Evolutionary conservation across 2,797 vertebrate species (phyloP), one percentile per base, ranked within the genome.

Genomic region (Nannoperca australis): DNA sequence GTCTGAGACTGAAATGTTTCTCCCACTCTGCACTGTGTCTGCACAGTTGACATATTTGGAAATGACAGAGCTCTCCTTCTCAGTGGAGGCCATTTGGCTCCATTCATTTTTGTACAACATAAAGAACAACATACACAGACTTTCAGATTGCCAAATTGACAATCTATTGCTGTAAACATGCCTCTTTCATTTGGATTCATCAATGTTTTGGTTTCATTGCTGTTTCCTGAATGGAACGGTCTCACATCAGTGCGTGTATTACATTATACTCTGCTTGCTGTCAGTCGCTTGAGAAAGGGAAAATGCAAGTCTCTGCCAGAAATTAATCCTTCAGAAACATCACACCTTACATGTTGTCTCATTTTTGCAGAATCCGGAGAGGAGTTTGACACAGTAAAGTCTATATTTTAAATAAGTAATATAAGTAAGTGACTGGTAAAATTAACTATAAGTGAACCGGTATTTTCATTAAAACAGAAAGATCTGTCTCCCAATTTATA

Each of bases 191-290:
- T 78, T 87, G 49, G 68, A 81, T 56, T 83, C 44, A 76, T 79
- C 72, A 64, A 78, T 55, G 55, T 64, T 72, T 66, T 27, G 47
- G 59, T 65, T 80, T 79, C 63, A 61, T 63, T 7, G 38, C 62
- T 51, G 67, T 64, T 80, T 65, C 62, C 70, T 45, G 70, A 81
- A 77, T 73, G 69, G 45, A 80, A 40, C 15, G 34, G 82, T 77
- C 70, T 88, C 88, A 74, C 83, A 71, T 82, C 76, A 73, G 70
- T 75, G 78, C 47, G 0, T 73, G 45, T 77, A 74, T 81, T 70
- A 67, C 79, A 53, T 84, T 76, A 60, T 61, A 67, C 24, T 56
- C 58, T 30, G 70, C 66, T 74, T 54, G 76, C 67, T 73, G 78
- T 84, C 84, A 85, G 71, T 84, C 74, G 87, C 81, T 72, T 64